phyloP scores from a whole-genome alignment of 2,113 vertebrate genomes.

The Lophius piscatorius region DNA sequence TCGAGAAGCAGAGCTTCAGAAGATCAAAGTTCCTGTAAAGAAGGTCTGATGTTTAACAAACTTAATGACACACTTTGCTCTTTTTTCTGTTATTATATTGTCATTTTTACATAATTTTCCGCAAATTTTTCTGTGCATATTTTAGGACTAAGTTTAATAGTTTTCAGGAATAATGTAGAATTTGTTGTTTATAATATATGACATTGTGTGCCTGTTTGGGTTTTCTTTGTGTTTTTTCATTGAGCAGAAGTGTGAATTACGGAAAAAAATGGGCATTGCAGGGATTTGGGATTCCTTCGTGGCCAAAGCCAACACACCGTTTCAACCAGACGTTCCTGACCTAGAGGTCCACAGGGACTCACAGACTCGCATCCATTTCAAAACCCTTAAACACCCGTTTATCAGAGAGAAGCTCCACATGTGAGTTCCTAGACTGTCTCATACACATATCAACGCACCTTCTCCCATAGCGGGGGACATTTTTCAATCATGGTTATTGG shows the following conservation, averaged over 20 bases:
- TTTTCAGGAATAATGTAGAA: neutral
- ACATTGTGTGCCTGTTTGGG: neutral
- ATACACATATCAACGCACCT: too few species aligned
- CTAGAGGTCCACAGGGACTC: constrained; percentile 71
- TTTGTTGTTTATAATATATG: neutral
- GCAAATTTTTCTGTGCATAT: neutral
- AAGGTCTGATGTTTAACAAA: constrained; percentile 80
- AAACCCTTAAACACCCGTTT: constrained; percentile 90
- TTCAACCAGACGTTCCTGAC: constrained; percentile 88
- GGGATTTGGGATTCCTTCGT: constrained; percentile 81
- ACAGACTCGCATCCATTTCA: constrained; percentile 70
- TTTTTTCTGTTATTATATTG: neutral
- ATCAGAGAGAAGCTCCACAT: constrained; percentile 95
- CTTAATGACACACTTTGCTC: neutral
- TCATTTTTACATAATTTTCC: neutral
- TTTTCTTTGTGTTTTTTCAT: neutral
- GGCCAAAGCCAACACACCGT: constrained; percentile 83
- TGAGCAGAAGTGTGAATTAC: constrained; percentile 88
- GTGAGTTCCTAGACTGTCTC: constrained; percentile 80
- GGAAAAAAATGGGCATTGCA: constrained; percentile 83
- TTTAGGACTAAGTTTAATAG: neutral
- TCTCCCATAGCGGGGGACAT: too few species aligned
- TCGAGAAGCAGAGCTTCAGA: constrained; percentile 95
- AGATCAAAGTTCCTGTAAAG: constrained; percentile 97
- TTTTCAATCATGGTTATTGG: neutral